Evolutionary conservation across 2,113 vertebrate species (phyloP), one percentile per base, ranked within the genome.

Genomic region (Andinoacara biseriatus): DNA sequence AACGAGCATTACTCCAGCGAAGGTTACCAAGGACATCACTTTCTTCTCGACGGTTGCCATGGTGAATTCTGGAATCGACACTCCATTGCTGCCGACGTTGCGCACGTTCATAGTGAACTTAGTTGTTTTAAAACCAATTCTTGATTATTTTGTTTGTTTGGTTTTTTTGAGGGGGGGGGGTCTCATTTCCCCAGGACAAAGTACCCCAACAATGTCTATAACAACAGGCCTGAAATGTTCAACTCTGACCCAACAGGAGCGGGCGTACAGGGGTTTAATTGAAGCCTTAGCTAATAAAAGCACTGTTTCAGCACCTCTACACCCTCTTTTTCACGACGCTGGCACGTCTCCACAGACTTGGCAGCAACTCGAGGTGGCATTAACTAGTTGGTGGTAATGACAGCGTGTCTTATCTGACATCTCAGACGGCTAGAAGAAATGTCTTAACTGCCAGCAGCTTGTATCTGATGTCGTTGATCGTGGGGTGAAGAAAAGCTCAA

Each of bases 301-400:
- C 35, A 56, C 62, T 4, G 35, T 61, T 80, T 81, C 17, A 74
- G 33, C 67, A 69, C 26, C 46, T 4, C 10, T 11, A 79, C 52
- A 38, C 35, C 9, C 26, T 26, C 26, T 38, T 61, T 72, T 72
- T 8, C 57, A 20, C 18, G 13, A 59, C 54, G 62, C 20, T 52
- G 58, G 24, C 35, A 9, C 6, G 18, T 69, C 24, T 31, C 24
- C 54, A 49, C 17, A 24, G 54, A 81, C 26, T 65, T 89, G 88
- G 85, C 83, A 88, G 60, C 24, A 35, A 24, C 58, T 88, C 82
- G 61, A 62, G 74, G 80, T 83, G 65, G 58, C 78, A 83, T 81
- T 79, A 86, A 86, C 81, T 84, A 43, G 40, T 65, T 74, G 82
- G 81, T 81, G 89, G 76, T 61, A 82, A 62, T 81, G 84, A 78